Percentiles rank a stretch among this genome's conserved stretches.
phyloP scores from a whole-genome alignment of 1,140 invertebrate species.

The Nephila pilipes region DNA sequence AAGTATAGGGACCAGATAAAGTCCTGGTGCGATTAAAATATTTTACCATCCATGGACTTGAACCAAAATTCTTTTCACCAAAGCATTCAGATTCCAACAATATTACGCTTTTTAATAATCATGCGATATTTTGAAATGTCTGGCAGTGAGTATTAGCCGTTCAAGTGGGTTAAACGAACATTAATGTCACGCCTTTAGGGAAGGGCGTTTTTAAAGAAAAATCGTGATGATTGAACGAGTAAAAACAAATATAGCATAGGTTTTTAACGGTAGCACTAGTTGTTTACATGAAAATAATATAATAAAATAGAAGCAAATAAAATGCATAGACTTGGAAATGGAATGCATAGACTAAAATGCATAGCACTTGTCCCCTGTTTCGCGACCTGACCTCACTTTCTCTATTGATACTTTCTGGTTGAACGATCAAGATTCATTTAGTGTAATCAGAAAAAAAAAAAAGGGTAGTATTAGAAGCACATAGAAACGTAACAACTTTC shows the following conservation, averaged over 20 bases:
- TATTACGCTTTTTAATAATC: too few relatives aligned
- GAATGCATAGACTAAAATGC: neutral
- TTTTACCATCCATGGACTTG: too few relatives aligned
- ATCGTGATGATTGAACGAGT: neutral
- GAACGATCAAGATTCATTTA: neutral
- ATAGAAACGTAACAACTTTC: too few relatives aligned
- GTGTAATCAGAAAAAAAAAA: too few relatives aligned
- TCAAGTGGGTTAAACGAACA: neutral
- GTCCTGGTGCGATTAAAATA: too few relatives aligned
- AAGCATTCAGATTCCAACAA: neutral
- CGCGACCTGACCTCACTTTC: neutral
- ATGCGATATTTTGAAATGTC: too few relatives aligned
- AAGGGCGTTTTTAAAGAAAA: neutral
- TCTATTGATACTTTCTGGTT: neutral
- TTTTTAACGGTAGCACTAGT: neutral
- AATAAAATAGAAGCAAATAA: slow-evolving; percentile 27
- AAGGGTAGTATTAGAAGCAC: too few relatives aligned
- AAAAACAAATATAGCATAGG: neutral
- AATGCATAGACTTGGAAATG: neutral
- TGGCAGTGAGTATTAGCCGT: too few relatives aligned
- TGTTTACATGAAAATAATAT: neutral
- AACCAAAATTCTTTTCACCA: too few relatives aligned
- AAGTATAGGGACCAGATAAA: too few relatives aligned
- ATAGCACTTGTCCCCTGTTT: too few relatives aligned
- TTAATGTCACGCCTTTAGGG: neutral